Base-by-base conservation (phyloP, 1,140 invertebrate genomes). In the Micrasema minimum region DNA sequence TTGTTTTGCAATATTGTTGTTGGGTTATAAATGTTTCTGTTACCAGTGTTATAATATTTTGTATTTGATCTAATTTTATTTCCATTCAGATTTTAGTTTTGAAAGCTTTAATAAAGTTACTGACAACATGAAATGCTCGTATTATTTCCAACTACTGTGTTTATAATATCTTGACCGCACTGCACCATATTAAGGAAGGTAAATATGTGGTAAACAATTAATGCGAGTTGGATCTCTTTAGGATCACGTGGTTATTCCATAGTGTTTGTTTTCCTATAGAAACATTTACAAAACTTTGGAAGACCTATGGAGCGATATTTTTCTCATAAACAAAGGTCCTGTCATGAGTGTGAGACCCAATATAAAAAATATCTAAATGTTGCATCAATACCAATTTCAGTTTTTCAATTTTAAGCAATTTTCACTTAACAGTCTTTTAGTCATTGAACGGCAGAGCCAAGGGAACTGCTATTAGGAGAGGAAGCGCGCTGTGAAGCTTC, bases 51-150 rank as follows among this genome's bases (percentile, higher is more conserved):
- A 62, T 55, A 51, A 43, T 62, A 69, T 69, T 69, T 55, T 51
- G 55, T 62, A 69, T 69, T 69, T 57, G 31, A 45, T 35, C 14
- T 59, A 53, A 38, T 59, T 59, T 18, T 62, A 62, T 69, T 62
- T 50, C 22, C 45, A 62, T 18, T 43, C 23, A 46, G 41, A 57
- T 69, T 69, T 69, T 69, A 69, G 57, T 69, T 31, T 69, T 69
- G 67, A 69, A 62, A 69, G 57, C 67, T 69, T 69, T 69, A 69
- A 69, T 69, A 69, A 69, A 69, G 45, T 69, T 69, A 69, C 67
- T 69, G 55, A 69, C 57, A 51, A 51, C 67, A 59, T 62, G 26
- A 50, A 50, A 50, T 22, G 1, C 9, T 66, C 2, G 26, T 31
- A 31, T 66, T 66, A 22, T 50, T 10, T 43, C 37, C 31, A 3